Conservation (phyloP, 2,113 vertebrate species). For the Lophochroa leadbeateri region DNA sequence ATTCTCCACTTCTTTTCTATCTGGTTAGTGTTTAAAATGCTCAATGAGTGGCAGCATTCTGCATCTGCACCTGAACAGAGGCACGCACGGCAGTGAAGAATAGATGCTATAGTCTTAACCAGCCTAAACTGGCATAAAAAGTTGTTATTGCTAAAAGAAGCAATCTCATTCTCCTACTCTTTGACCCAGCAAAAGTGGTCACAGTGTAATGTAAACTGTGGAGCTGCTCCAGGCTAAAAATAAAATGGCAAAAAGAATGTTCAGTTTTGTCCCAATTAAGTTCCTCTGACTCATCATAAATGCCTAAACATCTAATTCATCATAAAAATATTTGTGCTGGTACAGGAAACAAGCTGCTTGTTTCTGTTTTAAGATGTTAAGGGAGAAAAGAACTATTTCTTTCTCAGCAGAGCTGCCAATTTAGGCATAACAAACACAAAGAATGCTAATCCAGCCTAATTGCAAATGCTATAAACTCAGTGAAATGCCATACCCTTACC, state of each 20-base stretch:
- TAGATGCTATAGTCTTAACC: not conserved
- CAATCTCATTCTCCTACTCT: not conserved
- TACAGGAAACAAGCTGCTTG: not conserved
- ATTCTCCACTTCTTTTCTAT: not conserved
- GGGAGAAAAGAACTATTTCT: not conserved
- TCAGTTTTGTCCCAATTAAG: not conserved
- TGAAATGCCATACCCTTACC: slow-evolving; percentile 73
- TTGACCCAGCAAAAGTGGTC: not conserved
- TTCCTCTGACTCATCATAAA: slow-evolving; percentile 1
- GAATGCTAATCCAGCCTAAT: not conserved
- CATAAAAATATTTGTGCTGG: slow-evolving; percentile 45
- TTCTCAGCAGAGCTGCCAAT: not conserved
- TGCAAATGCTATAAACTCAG: not conserved
- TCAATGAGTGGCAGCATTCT: not conserved
- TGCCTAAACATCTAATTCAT: not conserved
- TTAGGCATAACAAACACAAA: not conserved
- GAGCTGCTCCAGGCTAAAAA: slow-evolving; percentile 33
- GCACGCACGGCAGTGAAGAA: not conserved
- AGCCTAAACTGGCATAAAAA: not conserved
- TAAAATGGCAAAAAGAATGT: slow-evolving; percentile 11
- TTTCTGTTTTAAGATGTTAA: slow-evolving; percentile 6
- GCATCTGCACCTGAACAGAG: not conserved
- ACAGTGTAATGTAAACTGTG: not conserved
- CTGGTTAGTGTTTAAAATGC: not conserved
- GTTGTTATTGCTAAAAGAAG: not conserved